Conservation (phyloP, 2,888 invertebrate genomes). For the Leptinotarsa haldemani region DNA sequence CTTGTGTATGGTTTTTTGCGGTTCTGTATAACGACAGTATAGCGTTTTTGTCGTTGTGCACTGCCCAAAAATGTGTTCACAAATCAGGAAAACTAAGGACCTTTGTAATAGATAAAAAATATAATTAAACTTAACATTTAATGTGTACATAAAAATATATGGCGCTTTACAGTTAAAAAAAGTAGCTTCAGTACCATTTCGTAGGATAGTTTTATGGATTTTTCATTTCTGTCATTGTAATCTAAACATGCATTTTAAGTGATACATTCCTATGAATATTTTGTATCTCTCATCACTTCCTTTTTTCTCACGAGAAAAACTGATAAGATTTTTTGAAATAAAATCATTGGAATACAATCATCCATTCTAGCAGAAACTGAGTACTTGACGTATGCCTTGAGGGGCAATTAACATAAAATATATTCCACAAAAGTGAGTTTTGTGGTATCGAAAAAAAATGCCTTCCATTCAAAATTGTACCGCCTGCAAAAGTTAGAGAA, state of each 20-base stretch:
- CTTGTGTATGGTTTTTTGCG: constrained; percentile 48
- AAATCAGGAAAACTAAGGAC: constrained; percentile 56
- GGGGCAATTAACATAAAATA: constrained; percentile 51
- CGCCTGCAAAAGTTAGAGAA: too few species aligned
- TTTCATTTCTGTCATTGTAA: constrained; percentile 45
- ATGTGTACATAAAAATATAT: constrained; percentile 61
- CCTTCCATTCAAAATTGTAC: too few species aligned
- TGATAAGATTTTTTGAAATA: constrained; percentile 34
- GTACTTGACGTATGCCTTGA: constrained; percentile 51
- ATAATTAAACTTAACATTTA: constrained; percentile 54
- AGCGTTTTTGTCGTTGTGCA: constrained; percentile 43
- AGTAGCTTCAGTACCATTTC: constrained; percentile 59
- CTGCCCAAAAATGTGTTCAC: constrained; percentile 45
- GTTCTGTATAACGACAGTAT: constrained; percentile 39
- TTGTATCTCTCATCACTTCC: constrained; percentile 44
- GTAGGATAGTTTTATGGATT: constrained; percentile 53
- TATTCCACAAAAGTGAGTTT: constrained; percentile 25
- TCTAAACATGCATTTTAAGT: constrained; percentile 56
- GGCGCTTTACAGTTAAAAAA: constrained; percentile 58
- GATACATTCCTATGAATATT: constrained; percentile 57
- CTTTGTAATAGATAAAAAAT: constrained; percentile 51
- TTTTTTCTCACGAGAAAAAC: constrained; percentile 35
- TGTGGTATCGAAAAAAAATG: too few species aligned
- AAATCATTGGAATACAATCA: constrained; percentile 51
- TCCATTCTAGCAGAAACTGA: constrained; percentile 52